A percentile compares a stretch with the other conserved stretches of the same genome.
These are phyloP conservation scores for Daubentonia madagascariensis DNA, from an alignment of 2,113 vertebrate species.

Conservation along the genomic window DNA sequence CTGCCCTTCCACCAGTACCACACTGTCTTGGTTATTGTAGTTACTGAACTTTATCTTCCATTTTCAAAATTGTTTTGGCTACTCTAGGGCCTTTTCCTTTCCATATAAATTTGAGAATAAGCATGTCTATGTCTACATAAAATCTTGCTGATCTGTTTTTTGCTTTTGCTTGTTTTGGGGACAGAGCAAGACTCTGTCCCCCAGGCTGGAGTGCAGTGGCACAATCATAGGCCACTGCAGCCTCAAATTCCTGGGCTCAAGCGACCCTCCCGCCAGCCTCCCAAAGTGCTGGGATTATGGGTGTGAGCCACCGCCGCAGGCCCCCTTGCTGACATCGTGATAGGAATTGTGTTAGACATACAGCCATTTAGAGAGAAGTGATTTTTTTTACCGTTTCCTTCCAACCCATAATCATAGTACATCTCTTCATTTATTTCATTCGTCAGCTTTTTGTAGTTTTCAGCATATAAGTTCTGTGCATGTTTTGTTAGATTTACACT, in stretches of 20 bases:
- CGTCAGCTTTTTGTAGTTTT: neutral
- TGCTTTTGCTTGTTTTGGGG: too few species aligned
- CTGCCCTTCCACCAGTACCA: neutral
- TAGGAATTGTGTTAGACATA: neutral
- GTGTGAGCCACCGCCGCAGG: too few species aligned
- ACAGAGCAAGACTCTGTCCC: too few species aligned
- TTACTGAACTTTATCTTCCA: neutral
- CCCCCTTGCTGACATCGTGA: neutral
- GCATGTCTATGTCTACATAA: neutral
- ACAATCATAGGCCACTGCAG: too few species aligned
- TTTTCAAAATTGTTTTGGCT: neutral
- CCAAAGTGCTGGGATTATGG: too few species aligned
- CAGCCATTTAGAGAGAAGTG: neutral
- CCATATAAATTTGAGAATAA: neutral
- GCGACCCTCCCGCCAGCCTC: too few species aligned
- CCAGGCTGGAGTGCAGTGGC: too few species aligned
- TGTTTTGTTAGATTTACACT: neutral
- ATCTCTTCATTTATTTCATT: neutral
- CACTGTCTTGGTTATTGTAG: neutral
- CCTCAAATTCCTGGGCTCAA: too few species aligned
- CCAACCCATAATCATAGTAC: neutral
- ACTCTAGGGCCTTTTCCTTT: neutral
- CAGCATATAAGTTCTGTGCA: neutral
- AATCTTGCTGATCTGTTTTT: neutral
- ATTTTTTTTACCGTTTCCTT: neutral